phyloP scores from a whole-genome alignment of 2,797 vertebrate species.

The Enteromius mattozi region DNA sequence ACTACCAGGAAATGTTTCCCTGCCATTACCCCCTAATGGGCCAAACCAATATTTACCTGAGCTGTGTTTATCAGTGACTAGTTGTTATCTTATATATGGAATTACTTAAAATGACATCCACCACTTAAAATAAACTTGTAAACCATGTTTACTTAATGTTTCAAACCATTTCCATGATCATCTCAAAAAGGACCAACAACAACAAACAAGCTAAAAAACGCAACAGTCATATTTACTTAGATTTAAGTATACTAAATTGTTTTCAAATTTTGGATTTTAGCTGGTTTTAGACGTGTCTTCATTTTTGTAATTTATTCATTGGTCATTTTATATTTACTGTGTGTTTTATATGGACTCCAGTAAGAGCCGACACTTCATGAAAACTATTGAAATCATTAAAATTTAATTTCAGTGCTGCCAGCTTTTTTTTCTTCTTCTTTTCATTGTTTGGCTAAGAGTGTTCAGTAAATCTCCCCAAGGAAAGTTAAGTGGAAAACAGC shows the following conservation, averaged over 20 bases:
- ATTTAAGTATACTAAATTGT: background rate
- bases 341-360: background rate
- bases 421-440: background rate
- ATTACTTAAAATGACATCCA: background rate
- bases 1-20: slow-evolving; percentile 13
- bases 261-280: too few relatives aligned
- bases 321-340: background rate
- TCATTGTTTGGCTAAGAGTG: background rate
- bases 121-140: slow-evolving; percentile 8
- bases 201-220: background rate
- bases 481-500: slow-evolving; percentile 10
- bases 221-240: background rate
- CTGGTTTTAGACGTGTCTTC: background rate
- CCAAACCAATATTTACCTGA: slow-evolving; percentile 33
- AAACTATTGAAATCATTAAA: background rate
- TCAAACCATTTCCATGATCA: background rate
- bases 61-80: background rate
- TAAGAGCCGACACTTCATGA: background rate
- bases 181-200: background rate
- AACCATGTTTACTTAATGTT: slow-evolving; percentile 27
- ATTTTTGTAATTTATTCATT: background rate
- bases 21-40: background rate
- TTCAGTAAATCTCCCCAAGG: slow-evolving; percentile 3
- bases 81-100: slow-evolving; percentile 20
- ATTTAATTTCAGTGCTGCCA: too few relatives aligned